Conservation (phyloP, 2,113 vertebrate species). For the Scatophagus argus region DNA sequence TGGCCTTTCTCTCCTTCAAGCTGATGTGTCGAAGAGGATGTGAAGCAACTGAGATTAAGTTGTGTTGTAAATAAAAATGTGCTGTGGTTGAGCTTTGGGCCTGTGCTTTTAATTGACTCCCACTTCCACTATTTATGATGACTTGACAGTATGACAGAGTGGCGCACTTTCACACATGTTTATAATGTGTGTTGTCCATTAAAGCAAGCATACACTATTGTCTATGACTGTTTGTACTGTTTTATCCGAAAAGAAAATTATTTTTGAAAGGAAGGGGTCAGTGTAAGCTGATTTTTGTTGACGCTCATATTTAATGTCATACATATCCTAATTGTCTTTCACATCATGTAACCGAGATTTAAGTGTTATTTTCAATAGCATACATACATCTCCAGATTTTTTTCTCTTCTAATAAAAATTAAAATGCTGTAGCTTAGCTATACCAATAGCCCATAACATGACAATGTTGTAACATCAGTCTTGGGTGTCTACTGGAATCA, state of each 20-base stretch:
- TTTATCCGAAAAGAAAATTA: background rate
- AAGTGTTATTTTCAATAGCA: no score
- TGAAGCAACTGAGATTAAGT: constrained; percentile 47
- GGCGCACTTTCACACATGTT: constrained; percentile 1
- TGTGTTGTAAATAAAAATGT: constrained; percentile 53
- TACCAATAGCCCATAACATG: background rate
- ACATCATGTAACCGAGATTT: background rate
- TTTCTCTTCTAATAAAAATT: no score
- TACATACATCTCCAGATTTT: background rate
- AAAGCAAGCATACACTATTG: background rate
- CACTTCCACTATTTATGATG: constrained; percentile 46
- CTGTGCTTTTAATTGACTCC: constrained; percentile 50
- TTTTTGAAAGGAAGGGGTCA: background rate
- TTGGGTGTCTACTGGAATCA: background rate
- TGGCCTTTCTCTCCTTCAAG: constrained; percentile 22
- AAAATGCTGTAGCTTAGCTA: background rate
- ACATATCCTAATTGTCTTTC: background rate
- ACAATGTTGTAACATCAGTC: no score
- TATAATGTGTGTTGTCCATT: background rate
- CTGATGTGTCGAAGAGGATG: constrained; percentile 35
- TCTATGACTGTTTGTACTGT: background rate
- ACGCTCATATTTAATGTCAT: background rate
- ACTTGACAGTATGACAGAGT: constrained; percentile 21
- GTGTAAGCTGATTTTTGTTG: background rate
- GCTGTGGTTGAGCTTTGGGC: constrained; percentile 36